Conservation (phyloP, 2,113 vertebrate species). For the Mirounga angustirostris region DNA sequence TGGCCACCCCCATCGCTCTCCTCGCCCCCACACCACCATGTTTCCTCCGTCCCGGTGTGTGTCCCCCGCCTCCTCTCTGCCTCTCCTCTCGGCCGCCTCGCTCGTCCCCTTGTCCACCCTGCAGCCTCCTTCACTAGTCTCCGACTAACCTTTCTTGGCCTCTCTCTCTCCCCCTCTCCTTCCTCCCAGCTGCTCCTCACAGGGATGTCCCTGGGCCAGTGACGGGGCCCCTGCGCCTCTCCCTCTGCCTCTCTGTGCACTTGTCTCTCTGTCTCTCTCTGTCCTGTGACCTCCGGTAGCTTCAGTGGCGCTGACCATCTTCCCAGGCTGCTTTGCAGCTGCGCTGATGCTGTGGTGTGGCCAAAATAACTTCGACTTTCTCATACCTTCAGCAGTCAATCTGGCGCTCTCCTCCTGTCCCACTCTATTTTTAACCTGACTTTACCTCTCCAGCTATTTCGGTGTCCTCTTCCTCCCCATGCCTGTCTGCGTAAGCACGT, state of each 20-base stretch:
- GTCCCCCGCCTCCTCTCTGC: constrained; percentile 83
- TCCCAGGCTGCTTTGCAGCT: constrained; percentile 82
- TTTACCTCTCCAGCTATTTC: constrained; percentile 88
- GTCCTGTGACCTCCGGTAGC: constrained; percentile 73
- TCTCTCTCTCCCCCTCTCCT: constrained; percentile 72
- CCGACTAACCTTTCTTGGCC: constrained; percentile 78
- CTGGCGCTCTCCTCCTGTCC: constrained; percentile 58
- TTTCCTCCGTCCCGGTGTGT: constrained; percentile 66
- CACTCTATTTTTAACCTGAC: constrained; percentile 84
- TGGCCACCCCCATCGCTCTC: constrained; percentile 57
- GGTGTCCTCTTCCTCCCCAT: constrained; percentile 73
- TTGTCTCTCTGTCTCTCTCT: constrained; percentile 61
- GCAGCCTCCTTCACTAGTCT: constrained; percentile 72
- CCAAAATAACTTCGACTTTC: constrained; percentile 75
- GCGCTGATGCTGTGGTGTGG: constrained; percentile 65
- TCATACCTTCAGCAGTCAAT: constrained; percentile 73
- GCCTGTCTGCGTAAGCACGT: constrained; percentile 77
- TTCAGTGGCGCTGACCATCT: constrained; percentile 60
- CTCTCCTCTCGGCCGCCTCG: constrained; percentile 85
- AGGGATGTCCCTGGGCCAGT: constrained; percentile 76
- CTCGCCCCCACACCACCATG: constrained; percentile 65
- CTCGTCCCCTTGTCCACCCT: constrained; percentile 68
- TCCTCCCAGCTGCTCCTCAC: constrained; percentile 82
- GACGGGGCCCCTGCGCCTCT: constrained; percentile 76
- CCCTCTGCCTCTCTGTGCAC: constrained; percentile 73